phyloP scores from a whole-genome alignment of 2,888 invertebrate species.

The Apamea anceps region DNA sequence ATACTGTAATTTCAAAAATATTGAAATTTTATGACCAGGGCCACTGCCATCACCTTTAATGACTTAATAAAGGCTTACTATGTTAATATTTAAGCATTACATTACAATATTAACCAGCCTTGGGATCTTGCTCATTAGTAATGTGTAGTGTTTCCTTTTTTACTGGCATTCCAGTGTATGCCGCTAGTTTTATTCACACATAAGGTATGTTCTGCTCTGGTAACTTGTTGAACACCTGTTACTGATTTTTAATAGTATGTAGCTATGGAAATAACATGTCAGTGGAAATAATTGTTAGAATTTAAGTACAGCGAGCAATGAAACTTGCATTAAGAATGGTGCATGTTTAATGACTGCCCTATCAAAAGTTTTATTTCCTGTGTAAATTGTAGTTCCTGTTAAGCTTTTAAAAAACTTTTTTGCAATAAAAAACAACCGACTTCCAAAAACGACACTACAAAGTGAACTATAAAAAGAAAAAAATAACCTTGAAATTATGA shows the following conservation, averaged over 20 bases:
- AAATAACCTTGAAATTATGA: too few relatives aligned
- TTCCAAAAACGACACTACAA: too few relatives aligned
- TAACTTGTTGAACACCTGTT: constrained; percentile 60
- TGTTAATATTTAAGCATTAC: constrained; percentile 18
- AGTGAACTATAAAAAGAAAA: too few relatives aligned
- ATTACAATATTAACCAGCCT: constrained; percentile 42
- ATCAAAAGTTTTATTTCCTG: constrained; percentile 4
- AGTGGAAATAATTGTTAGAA: constrained; percentile 26
- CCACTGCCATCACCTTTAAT: neutral
- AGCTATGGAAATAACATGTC: constrained; percentile 31
- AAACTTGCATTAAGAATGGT: constrained; percentile 12
- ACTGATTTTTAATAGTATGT: constrained; percentile 48
- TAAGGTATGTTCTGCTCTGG: constrained; percentile 64
- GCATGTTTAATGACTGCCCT: constrained; percentile 17
- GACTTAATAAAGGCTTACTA: constrained; percentile 14
- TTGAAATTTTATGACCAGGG: constrained; percentile 25
- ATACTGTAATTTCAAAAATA: constrained; percentile 12
- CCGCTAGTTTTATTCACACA: constrained; percentile 52
- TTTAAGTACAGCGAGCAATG: constrained; percentile 12
- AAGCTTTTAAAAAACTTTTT: too few relatives aligned
- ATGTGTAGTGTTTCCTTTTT: constrained; percentile 47
- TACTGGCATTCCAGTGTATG: constrained; percentile 52
- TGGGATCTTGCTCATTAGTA: constrained; percentile 39
- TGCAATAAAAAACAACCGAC: too few relatives aligned
- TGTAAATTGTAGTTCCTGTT: neutral